These are phyloP conservation scores for Deroplatys truncata DNA, from an alignment of 2,888 invertebrate species.

Conservation along the genomic window DNA sequence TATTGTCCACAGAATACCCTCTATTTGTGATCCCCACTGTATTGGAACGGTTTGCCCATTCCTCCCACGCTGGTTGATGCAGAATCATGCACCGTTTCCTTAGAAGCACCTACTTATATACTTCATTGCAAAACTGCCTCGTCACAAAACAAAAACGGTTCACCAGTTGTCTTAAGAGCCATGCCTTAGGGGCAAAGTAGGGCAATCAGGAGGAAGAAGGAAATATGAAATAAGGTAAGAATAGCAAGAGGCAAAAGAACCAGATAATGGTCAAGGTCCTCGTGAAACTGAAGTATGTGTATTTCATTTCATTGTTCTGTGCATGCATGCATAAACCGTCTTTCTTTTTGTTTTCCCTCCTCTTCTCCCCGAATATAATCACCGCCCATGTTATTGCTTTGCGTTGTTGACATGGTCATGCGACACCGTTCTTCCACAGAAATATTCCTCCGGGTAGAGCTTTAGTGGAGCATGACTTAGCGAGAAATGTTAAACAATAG, in stretches of 20 bases:
- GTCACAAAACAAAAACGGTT: neutral
- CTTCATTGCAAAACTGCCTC: neutral
- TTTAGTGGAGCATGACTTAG: conserved; percentile 28
- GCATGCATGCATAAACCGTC: neutral
- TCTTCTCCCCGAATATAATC: neutral
- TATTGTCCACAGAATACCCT: neutral
- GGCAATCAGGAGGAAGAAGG: neutral
- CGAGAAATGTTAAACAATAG: neutral
- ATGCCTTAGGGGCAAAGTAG: neutral
- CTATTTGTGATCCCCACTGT: neutral
- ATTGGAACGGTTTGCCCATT: neutral
- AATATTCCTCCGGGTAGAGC: neutral
- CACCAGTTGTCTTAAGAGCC: neutral
- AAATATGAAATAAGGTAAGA: too few relatives aligned
- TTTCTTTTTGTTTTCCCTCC: neutral
- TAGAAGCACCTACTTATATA: neutral
- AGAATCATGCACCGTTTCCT: neutral
- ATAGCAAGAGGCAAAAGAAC: neutral
- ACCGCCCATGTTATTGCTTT: neutral
- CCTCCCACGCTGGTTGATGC: neutral
- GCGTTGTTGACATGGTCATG: neutral
- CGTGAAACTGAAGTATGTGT: neutral
- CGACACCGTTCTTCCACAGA: neutral
- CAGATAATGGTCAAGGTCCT: neutral
- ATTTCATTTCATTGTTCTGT: neutral